Evolutionary conservation across 2,113 vertebrate genomes (phyloP).

Genomic region (Girardinichthys multiradiatus): DNA sequence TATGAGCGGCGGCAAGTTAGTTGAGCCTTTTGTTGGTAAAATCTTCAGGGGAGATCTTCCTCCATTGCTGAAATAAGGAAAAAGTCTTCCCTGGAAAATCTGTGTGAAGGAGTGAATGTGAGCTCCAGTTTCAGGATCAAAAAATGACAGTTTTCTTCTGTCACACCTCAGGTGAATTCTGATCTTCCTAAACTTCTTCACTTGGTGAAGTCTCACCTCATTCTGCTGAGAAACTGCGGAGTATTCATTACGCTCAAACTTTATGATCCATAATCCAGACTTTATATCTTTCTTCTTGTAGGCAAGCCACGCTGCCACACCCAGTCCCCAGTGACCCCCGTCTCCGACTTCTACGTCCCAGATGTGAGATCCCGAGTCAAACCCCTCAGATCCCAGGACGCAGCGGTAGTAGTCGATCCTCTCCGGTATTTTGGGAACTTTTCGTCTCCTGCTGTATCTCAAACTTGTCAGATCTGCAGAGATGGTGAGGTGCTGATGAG

Average conservation of each 20-base stretch:
- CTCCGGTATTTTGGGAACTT: constrained; percentile 19
- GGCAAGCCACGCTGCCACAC: background rate
- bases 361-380: constrained; percentile 24
- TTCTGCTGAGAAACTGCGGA: background rate
- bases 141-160: constrained; percentile 1
- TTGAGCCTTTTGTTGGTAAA: background rate
- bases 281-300: background rate
- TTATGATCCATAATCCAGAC: background rate
- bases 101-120: constrained; percentile 43
- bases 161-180: constrained; percentile 31
- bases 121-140: constrained; percentile 4
- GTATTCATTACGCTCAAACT: background rate
- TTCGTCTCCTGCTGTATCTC: background rate
- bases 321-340: background rate
- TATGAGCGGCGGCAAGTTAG: background rate
- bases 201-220: background rate
- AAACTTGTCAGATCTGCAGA: constrained; percentile 12
- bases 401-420: background rate
- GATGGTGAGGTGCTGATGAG: background rate
- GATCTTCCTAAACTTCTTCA: constrained; percentile 34
- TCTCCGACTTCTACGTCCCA: constrained; percentile 18
- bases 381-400: constrained; percentile 22
- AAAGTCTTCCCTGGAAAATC: constrained; percentile 17
- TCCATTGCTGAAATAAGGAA: constrained; percentile 39
- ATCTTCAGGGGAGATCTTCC: constrained; percentile 19